Evolutionary conservation across 2,888 invertebrate species (phyloP), one percentile per base, ranked within the genome.

Genomic region (Crossocerus cetratus): DNA sequence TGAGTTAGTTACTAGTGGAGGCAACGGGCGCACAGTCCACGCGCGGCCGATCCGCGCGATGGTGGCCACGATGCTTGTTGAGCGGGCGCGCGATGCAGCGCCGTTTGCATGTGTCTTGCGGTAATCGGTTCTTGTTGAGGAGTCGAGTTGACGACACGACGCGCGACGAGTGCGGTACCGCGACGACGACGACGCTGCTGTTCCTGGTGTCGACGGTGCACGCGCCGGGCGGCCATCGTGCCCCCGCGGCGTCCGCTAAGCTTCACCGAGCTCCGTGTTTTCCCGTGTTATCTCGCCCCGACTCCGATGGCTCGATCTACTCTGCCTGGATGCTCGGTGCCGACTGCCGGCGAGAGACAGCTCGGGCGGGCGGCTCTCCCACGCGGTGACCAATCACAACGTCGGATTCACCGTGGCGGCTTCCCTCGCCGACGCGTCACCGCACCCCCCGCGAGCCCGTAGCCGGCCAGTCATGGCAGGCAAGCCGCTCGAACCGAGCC

Each of bases 331-430:
- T 87, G 89, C 87, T 89, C 88, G 87, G 86, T 83, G 86, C 86
- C 84, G 86, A 88, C 88, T 88, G 88, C 83, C 86, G 86, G 86
- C 82, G 78, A 74, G 83, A 74, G 81, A 81, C 86, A 84, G 84
- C 89, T 89, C 90, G 90, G 88, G 88, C 89, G 88, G 89, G 86
- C 87, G 87, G 87, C 87, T 87, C 89, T 89, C 89, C 90, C 87
- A 87, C 88, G 88, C 88, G 84, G 72, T 86, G 86, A 87, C 90
- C 90, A 90, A 89, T 89, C 88, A 84, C 85, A 80, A 81, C 80
- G 69, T 69, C 78, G 90, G 88, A 90, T 82, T 83, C 81, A 77
- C 79, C 69, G 83, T 78, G 77, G 76, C 79, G 71, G 80, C 78
- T 82, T 91, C 90, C 91, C 83, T 91, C 86, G 91, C 90, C 78